Conservation (phyloP, 1,140 invertebrate species). For the Pseudomyrmex flavicornis region DNA sequence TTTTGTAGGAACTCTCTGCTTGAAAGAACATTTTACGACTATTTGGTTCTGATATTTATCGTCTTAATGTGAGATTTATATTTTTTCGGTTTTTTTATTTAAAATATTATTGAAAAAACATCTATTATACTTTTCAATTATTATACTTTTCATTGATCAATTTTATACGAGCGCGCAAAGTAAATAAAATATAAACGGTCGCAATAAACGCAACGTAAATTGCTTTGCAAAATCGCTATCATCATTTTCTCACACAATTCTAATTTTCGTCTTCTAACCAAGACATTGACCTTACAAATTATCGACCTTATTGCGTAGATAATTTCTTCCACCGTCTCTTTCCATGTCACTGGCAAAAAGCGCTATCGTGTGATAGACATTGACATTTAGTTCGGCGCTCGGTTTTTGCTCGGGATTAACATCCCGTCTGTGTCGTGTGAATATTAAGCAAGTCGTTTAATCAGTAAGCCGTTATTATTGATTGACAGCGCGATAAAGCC, state of each 20-base stretch:
- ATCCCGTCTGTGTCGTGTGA: constrained; percentile 42
- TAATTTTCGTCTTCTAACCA: not conserved
- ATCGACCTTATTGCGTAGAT: not conserved
- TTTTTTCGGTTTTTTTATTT: too few species aligned
- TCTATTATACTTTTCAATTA: too few species aligned
- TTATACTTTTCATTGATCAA: too few species aligned
- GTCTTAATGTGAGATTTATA: not conserved
- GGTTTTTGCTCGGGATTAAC: constrained; percentile 33
- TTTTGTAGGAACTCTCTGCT: too few species aligned
- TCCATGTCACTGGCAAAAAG: not conserved
- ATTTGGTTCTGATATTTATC: not conserved
- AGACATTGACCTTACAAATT: constrained; percentile 34
- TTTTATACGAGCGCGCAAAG: too few species aligned
- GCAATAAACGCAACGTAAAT: not conserved
- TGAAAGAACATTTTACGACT: not conserved
- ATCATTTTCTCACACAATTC: not conserved
- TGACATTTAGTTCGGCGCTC: constrained; percentile 16
- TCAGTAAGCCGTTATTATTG: constrained; percentile 64
- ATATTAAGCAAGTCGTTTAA: constrained; percentile 63
- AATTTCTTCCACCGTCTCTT: not conserved
- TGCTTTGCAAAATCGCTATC: not conserved
- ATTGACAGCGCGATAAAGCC: constrained; percentile 68
- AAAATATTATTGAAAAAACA: too few species aligned
- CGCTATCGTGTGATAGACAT: constrained; percentile 23
- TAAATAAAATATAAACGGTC: too few species aligned